Evolutionary conservation across 2,888 invertebrate species (phyloP).

Genomic region (Caenorhabditis japonica): DNA sequence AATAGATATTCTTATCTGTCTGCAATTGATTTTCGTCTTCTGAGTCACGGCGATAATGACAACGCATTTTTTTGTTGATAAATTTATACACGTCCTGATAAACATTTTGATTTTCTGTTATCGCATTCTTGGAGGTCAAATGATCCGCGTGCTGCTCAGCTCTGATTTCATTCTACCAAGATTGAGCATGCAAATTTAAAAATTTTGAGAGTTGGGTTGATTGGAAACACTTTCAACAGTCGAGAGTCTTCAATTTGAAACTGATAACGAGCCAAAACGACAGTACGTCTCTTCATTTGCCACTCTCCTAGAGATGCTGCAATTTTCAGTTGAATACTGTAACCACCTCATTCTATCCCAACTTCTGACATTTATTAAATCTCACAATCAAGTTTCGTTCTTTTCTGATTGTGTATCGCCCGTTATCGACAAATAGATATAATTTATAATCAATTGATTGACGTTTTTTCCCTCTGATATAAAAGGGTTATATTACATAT

Average conservation of each 20-base stretch:
- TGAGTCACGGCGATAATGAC: conserved; percentile 37
- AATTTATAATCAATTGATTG: conserved; percentile 51
- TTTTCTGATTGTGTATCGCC: conserved; percentile 25
- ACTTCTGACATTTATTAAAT: no score
- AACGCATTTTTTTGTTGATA: conserved; percentile 19
- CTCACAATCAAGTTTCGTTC: no score
- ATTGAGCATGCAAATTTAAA: no score
- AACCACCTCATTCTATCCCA: no score
- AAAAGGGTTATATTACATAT: no score
- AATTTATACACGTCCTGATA: conserved; percentile 20
- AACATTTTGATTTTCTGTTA: conserved; percentile 9
- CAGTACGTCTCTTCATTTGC: conserved; percentile 36
- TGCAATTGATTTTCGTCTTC: conserved; percentile 45
- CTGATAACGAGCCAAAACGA: conserved; percentile 28
- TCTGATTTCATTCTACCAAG: no score
- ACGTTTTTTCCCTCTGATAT: conserved; percentile 36
- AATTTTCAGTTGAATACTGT: background rate
- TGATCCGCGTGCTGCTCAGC: no score
- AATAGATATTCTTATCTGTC: conserved; percentile 56
- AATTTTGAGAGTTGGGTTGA: background rate
- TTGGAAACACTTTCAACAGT: conserved; percentile 11
- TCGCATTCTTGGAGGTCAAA: no score
- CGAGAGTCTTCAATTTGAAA: conserved; percentile 25
- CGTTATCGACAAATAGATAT: conserved; percentile 20
- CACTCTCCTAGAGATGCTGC: conserved; percentile 33